Evolutionary conservation across 2,888 invertebrate genomes (phyloP).

Genomic region (Hermaeophaga mercurialis): DNA sequence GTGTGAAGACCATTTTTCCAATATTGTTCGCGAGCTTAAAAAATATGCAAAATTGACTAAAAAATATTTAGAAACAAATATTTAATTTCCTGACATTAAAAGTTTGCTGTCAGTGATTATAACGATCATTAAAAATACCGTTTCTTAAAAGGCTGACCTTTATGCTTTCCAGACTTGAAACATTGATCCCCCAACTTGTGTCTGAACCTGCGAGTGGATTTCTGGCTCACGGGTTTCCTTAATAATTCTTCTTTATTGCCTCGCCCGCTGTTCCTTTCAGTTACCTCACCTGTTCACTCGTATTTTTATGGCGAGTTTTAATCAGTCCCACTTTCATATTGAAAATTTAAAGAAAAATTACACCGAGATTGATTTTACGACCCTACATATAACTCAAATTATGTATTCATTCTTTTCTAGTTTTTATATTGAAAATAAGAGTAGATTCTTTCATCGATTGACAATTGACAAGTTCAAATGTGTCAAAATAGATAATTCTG

Average conservation of each 20-base stretch:
- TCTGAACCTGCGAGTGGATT: conserved; percentile 59
- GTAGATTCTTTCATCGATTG: too few relatives aligned
- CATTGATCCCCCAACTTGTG: conserved; percentile 59
- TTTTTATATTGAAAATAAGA: too few relatives aligned
- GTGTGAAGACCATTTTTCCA: too few relatives aligned
- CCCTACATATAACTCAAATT: too few relatives aligned
- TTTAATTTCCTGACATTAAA: too few relatives aligned
- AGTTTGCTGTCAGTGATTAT: too few relatives aligned
- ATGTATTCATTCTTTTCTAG: too few relatives aligned
- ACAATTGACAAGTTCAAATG: too few relatives aligned
- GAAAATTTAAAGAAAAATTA: conserved; percentile 6
- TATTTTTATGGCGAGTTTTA: conserved; percentile 23
- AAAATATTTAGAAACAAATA: too few relatives aligned
- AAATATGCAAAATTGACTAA: too few relatives aligned
- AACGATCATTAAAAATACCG: background rate
- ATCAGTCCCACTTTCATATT: conserved; percentile 3
- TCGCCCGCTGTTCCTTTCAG: conserved; percentile 48
- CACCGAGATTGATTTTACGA: background rate
- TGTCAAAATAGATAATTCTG: too few relatives aligned
- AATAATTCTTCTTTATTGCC: conserved; percentile 59
- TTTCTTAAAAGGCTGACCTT: background rate
- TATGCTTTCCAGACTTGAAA: conserved; percentile 21
- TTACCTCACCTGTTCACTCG: conserved; percentile 37
- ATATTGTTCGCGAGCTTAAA: too few relatives aligned
- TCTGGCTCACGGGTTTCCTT: conserved; percentile 58